Base-by-base conservation (phyloP, 2,888 invertebrate genomes). In the Leptinotarsa peninsularis region DNA sequence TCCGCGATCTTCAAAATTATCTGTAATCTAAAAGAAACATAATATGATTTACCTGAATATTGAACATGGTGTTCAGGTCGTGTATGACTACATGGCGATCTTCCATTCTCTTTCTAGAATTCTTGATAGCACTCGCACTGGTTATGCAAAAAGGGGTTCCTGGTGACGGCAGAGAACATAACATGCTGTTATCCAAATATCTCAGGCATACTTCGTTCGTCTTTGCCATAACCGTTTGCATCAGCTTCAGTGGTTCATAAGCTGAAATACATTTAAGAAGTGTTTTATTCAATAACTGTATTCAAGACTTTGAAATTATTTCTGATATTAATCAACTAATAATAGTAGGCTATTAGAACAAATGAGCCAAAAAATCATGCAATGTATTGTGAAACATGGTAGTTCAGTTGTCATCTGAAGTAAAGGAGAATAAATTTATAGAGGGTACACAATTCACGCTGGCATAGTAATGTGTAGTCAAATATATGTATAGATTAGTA, bases 51-150 rank as follows among this genome's bases (percentile, higher is more conserved):
- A 95, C 95, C 91, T 94, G 91, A 76, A 83, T 80, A 83, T 93
- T 93, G 88, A 96, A 96, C 81, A 96, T 91, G 23, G 93, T 91
- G 87, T 96, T 94, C 83, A 96, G 91, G 86, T 96, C 95, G 69
- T 95, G 94, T 76, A 97, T 91, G 83, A 95, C 92, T 4, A 96
- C 93, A 86, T 96, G 95, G 67, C 96, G 90, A 88, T 98, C 98
- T 89, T 98, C 98, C 98, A 98, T 98, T 85, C 92, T 93, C 75
- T 97, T 91, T 72, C 97, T 91, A 52, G 91, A 91, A 89, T 98
- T 98, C 89, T 94, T 96, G 49, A 93, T 91, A 71, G 95, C 94
- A 83, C 91, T 92, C 50, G 92, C 91, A 78, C 93, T 93, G 56
- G 91, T 89, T 67, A 89, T 85, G 80, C 90, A 90, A 78, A 88